These are phyloP conservation scores for Pseudorhombus dupliciocellatus DNA, from an alignment of 2,113 vertebrate species.

Conservation along the genomic window DNA sequence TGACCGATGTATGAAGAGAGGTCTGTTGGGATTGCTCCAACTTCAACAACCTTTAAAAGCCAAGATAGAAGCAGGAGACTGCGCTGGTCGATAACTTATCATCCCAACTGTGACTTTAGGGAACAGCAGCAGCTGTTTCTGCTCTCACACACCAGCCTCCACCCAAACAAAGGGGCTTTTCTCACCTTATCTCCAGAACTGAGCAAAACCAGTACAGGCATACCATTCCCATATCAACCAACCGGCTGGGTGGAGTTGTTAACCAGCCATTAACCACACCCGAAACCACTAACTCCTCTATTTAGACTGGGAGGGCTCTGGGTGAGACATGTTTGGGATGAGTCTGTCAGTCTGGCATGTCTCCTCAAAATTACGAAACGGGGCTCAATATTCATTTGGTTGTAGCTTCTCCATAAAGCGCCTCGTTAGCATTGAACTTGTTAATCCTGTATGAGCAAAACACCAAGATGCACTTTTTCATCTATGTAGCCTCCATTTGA, in stretches of 20 bases:
- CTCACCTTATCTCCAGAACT: conserved; percentile 44
- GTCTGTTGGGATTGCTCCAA: not conserved
- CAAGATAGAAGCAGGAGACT: not conserved
- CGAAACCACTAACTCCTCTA: conserved; percentile 25
- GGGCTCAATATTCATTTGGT: no score
- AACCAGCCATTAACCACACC: conserved; percentile 34
- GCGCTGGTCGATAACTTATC: conserved; percentile 4
- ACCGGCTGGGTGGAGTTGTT: conserved; percentile 19
- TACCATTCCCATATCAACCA: conserved; percentile 14
- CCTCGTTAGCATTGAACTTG: not conserved
- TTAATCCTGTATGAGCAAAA: no score
- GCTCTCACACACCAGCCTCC: conserved; percentile 19
- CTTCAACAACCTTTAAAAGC: not conserved
- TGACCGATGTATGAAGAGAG: not conserved
- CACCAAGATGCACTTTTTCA: no score
- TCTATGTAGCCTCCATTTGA: not conserved
- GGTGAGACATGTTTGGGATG: conserved; percentile 17
- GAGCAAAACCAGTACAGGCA: conserved; percentile 16
- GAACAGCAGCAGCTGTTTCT: conserved; percentile 15
- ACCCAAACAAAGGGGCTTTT: conserved; percentile 12
- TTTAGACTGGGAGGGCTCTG: conserved; percentile 22
- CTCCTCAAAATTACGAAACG: not conserved
- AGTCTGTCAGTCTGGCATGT: conserved; percentile 2
- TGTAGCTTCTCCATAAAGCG: not conserved
- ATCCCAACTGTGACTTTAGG: conserved; percentile 2